A percentile compares a stretch with the other conserved stretches of the same genome.
Conservation (phyloP, 2,113 vertebrate genomes). For the Gymnobelideus leadbeateri region DNA sequence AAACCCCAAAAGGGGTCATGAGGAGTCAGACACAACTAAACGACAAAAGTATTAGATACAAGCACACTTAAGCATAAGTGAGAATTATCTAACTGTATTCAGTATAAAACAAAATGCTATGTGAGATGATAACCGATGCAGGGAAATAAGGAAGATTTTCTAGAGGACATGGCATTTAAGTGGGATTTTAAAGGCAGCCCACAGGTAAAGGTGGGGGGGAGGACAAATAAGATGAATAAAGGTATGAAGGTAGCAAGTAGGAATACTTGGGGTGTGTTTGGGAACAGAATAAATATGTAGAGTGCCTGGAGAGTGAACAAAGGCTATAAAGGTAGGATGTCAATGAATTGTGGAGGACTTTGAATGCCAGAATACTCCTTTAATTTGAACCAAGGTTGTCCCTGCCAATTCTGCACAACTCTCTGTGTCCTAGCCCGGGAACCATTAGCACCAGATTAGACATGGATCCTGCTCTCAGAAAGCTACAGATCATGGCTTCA, state of each 20-base stretch:
- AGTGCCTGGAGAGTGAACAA: not conserved
- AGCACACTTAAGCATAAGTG: not conserved
- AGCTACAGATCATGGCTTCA: not conserved
- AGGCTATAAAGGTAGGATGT: not conserved
- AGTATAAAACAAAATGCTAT: not conserved
- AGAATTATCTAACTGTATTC: not conserved
- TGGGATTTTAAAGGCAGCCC: not conserved
- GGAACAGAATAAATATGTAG: not conserved
- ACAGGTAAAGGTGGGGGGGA: not conserved
- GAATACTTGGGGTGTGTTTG: not conserved
- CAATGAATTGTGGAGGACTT: not conserved
- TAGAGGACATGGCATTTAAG: not conserved
- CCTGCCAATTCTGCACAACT: not conserved
- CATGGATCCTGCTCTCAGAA: not conserved
- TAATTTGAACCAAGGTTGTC: not conserved
- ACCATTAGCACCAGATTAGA: not conserved
- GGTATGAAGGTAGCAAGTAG: not conserved
- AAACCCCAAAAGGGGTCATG: not conserved
- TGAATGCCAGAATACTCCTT: not conserved
- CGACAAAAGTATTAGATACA: not conserved
- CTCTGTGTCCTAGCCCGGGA: not conserved
- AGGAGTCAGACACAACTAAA: not conserved
- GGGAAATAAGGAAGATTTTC: not conserved
- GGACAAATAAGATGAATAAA: not conserved
- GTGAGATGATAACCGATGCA: not conserved